Evolutionary conservation across 1,140 invertebrate species (phyloP).

Genomic region (Nasonia longicornis): DNA sequence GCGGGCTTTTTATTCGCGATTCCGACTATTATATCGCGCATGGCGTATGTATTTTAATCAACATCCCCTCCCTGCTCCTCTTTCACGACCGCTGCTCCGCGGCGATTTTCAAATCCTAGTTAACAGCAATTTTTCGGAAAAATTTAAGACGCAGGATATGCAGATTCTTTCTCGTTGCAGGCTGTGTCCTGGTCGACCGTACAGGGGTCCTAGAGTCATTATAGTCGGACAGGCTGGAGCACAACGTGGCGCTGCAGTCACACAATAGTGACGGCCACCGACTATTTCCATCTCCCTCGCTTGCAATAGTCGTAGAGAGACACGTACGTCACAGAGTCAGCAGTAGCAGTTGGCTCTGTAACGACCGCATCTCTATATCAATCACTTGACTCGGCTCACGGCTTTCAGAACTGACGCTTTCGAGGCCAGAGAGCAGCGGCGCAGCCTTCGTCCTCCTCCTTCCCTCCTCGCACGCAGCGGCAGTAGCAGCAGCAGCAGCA

Average conservation of each 20-base stretch:
- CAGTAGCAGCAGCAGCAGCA: slow-evolving; percentile 34
- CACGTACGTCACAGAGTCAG: slow-evolving; percentile 68
- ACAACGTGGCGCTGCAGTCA: background rate
- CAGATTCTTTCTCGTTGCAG: no score
- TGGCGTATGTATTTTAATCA: slow-evolving; percentile 37
- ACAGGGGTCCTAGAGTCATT: background rate
- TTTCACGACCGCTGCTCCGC: background rate
- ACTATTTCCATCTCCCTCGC: slow-evolving; percentile 17
- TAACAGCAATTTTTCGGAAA: no score
- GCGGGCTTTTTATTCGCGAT: slow-evolving; percentile 38
- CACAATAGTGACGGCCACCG: slow-evolving; percentile 57
- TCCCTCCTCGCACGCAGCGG: slow-evolving; percentile 49
- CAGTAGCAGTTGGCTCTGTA: slow-evolving; percentile 64
- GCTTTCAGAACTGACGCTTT: slow-evolving; percentile 53
- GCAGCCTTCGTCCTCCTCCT: slow-evolving; percentile 49
- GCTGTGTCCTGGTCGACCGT: background rate
- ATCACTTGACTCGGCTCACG: slow-evolving; percentile 64
- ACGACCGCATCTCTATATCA: slow-evolving; percentile 68
- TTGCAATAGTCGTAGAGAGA: slow-evolving; percentile 59
- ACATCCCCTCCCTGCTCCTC: slow-evolving; percentile 3
- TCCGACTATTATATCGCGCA: slow-evolving; percentile 30
- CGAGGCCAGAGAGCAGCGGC: slow-evolving; percentile 50
- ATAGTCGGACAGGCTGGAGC: background rate
- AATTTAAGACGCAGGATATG: no score
- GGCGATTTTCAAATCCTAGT: background rate